Evolutionary conservation across 1,140 invertebrate species (phyloP).

Genomic region (Pachypeltis micranthus): DNA sequence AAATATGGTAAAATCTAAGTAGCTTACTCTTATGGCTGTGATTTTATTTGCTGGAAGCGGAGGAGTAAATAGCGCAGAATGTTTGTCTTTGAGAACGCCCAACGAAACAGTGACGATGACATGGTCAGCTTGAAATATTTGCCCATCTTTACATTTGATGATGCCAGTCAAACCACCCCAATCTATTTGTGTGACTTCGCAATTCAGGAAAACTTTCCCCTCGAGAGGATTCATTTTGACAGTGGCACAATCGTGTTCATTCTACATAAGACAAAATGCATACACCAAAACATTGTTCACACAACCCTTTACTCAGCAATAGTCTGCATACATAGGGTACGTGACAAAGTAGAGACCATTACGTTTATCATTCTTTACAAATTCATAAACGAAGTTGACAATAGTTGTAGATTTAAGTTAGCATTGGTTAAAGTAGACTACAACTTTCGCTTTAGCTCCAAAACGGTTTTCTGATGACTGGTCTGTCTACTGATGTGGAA

Average conservation of each 20-base stretch:
- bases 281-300: too few species aligned
- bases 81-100: constrained; percentile 51
- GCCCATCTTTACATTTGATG: constrained; percentile 46
- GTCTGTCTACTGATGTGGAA: too few species aligned
- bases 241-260: not conserved
- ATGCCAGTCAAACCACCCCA: constrained; percentile 32
- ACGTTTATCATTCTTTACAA: too few species aligned
- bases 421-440: too few species aligned
- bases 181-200: constrained; percentile 38
- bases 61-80: constrained; percentile 44
- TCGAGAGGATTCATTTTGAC: constrained; percentile 24
- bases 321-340: too few species aligned
- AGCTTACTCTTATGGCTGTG: constrained; percentile 41
- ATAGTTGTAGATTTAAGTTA: too few species aligned
- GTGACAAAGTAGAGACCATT: too few species aligned
- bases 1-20: not conserved
- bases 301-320: too few species aligned
- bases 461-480: too few species aligned
- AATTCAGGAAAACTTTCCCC: constrained; percentile 37
- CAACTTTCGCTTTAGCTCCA: too few species aligned
- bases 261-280: not conserved
- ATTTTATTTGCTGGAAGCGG: constrained; percentile 45
- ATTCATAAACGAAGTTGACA: too few species aligned
- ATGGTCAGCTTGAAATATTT: constrained; percentile 44
- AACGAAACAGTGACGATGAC: constrained; percentile 55